Base-by-base conservation (phyloP, 1,140 invertebrate species). In the Magallana ariakensis region DNA sequence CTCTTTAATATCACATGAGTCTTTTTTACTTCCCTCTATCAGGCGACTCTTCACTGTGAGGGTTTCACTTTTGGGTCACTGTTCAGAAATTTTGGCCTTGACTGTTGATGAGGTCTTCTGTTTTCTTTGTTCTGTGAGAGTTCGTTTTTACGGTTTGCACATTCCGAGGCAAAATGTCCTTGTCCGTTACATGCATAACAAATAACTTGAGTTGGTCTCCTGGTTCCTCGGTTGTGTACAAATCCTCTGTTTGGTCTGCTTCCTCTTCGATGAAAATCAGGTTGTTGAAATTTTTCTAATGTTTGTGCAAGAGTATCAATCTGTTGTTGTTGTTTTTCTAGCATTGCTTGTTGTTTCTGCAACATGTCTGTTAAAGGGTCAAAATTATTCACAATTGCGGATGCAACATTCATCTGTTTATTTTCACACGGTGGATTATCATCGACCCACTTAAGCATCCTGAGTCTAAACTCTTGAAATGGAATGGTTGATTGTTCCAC, bases 381-480 rank as follows among this genome's bases (percentile, higher is more conserved):
- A 60, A 11, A 60, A 46, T 55, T 53, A 56, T 55, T 53, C 22
- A 46, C 53, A 54, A 56, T 55, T 13, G 80, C 53, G 0, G 16
- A 46, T 56, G 16, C 53, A 8, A 11, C 80, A 82, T 19, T 56
- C 33, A 82, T 1, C 46, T 82, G 80, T 82, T 82, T 82, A 53
- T 82, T 82, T 9, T 46, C 80, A 82, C n/a, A 54, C 8, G 80
- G 22, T 46, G 80, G n/a, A 19, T 58, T 54, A 33, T 86, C 85
- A 81, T 86, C 19, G 11, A 86, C 85, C 70, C 70, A 86, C 9
- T 26, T 11, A 53, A 80, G 19, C 70, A 81, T 55, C 22, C 54
- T 5, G 33, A 46, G n/a, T 60, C 85, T 9, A 60, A 86, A 86
- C 33, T 86, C 85, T 57, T 80, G 22, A 53, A 86, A 86, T 8